Evolutionary conservation across 2,797 vertebrate species (phyloP).

Genomic region (Aphelocoma californica): DNA sequence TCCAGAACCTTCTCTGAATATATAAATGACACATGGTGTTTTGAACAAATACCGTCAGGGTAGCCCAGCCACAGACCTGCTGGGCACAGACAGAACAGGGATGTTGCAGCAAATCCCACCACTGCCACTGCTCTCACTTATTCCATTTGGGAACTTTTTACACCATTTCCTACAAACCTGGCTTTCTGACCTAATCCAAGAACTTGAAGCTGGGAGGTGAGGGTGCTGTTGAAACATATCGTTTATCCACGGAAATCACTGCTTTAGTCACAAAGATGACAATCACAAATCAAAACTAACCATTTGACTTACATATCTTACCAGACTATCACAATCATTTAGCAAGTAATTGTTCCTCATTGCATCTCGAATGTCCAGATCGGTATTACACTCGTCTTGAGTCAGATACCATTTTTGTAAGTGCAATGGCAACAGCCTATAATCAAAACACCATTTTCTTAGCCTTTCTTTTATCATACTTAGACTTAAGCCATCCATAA

Average conservation of each 20-base stretch:
- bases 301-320: accelerated
- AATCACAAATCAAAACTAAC: not conserved
- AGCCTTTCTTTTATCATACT: not conserved
- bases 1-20: not conserved
- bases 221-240: accelerated
- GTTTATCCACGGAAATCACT: not conserved
- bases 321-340: not conserved
- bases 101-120: not conserved
- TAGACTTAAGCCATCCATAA: not conserved
- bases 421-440: not conserved
- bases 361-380: not conserved
- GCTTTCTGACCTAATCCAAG: not conserved
- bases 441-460: not conserved
- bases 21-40: accelerated
- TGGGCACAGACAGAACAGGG: not conserved
- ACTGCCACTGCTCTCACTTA: not conserved
- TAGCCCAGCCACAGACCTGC: not conserved
- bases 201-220: not conserved
- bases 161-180: not conserved
- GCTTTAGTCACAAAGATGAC: not conserved
- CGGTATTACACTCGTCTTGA: not conserved
- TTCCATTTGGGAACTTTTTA: not conserved
- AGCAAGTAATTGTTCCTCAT: not conserved
- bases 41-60: not conserved
- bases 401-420: not conserved